phyloP scores from a whole-genome alignment of 2,113 vertebrate species.

The Thamnaconus septentrionalis region DNA sequence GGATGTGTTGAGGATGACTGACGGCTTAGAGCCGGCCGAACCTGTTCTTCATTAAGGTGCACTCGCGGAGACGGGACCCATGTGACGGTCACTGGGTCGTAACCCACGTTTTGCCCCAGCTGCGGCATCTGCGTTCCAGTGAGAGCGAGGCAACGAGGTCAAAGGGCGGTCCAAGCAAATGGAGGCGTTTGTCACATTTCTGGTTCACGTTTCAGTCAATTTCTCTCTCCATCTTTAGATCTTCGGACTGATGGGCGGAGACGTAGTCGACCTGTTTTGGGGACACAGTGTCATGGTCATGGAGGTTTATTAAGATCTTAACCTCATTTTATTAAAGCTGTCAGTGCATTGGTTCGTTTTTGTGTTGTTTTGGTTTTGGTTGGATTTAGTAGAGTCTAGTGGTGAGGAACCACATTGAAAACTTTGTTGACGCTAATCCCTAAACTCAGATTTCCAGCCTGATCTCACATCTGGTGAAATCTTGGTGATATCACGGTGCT shows the following conservation, averaged over 20 bases:
- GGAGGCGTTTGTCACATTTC: slow-evolving; percentile 45
- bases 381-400: too few species aligned
- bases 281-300: slow-evolving; percentile 22
- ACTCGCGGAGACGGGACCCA: slow-evolving; percentile 35
- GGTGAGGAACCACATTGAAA: too few species aligned
- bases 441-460: too few species aligned
- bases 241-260: slow-evolving; percentile 12
- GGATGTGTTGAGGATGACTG: slow-evolving; percentile 44
- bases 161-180: slow-evolving; percentile 39
- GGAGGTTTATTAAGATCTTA: slow-evolving; percentile 9
- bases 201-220: slow-evolving; percentile 26
- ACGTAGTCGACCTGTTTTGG: not conserved
- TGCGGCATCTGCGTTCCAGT: slow-evolving; percentile 15
- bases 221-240: slow-evolving; percentile 12
- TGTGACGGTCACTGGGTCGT: slow-evolving; percentile 41
- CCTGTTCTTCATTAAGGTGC: slow-evolving; percentile 62
- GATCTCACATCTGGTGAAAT: too few species aligned
- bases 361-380: too few species aligned
- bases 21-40: slow-evolving; percentile 46
- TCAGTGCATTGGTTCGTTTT: not conserved
- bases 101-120: slow-evolving; percentile 45
- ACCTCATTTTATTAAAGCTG: not conserved
- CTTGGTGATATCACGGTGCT: too few species aligned
- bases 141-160: slow-evolving; percentile 33
- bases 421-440: too few species aligned